These are phyloP conservation scores for Ylistrum balloti DNA, from an alignment of 1,140 invertebrate genomes.

Conservation along the genomic window DNA sequence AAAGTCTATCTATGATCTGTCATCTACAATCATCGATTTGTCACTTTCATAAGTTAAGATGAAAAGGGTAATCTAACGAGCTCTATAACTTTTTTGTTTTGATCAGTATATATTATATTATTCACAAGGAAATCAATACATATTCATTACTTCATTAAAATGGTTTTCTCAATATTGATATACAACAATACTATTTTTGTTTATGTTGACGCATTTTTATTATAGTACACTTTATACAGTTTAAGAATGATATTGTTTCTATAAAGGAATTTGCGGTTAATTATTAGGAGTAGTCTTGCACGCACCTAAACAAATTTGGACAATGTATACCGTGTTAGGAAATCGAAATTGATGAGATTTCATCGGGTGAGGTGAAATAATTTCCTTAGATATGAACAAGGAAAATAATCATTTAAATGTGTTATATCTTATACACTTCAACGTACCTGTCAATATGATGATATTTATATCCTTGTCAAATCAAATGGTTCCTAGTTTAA, in stretches of 20 bases:
- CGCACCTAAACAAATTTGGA: not conserved
- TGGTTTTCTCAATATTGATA: not conserved
- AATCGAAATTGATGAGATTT: not conserved
- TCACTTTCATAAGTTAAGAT: not conserved
- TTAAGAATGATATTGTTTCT: not conserved
- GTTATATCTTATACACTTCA: no score
- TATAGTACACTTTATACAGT: not conserved
- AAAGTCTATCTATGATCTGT: not conserved
- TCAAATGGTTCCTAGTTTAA: no score
- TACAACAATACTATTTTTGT: not conserved
- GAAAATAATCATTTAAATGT: not conserved
- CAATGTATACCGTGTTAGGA: not conserved
- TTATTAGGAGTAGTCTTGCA: not conserved
- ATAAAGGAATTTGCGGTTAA: not conserved
- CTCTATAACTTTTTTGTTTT: not conserved
- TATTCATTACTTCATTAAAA: not conserved
- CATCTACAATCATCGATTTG: not conserved
- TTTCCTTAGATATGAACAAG: not conserved
- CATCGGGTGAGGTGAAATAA: no score
- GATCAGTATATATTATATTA: not conserved
- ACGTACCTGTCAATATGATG: no score
- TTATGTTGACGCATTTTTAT: not conserved
- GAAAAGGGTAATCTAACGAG: not conserved
- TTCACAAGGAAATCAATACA: not conserved
- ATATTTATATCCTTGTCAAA: no score